phyloP scores from a whole-genome alignment of 2,888 invertebrate species.

The Bellardia pandia region DNA sequence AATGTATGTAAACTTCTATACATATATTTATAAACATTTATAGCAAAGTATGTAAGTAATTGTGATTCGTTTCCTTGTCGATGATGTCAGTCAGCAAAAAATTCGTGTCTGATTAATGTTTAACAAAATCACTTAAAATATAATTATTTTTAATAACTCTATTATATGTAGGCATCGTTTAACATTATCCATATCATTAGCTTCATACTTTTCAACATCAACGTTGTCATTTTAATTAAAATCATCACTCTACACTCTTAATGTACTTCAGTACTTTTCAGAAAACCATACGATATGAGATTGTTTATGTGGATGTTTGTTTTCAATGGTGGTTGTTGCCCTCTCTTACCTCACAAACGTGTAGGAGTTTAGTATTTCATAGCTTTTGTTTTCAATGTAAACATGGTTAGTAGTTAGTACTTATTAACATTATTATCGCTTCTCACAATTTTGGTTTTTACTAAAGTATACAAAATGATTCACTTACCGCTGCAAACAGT shows the following conservation, averaged over 20 bases:
- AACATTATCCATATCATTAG: neutral
- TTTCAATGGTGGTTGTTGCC: neutral
- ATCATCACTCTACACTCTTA: neutral
- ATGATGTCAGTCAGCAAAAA: neutral
- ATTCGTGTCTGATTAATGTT: neutral
- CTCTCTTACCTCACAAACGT: no score
- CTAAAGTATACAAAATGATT: conserved; percentile 46
- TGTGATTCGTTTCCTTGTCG: no score
- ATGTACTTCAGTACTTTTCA: conserved; percentile 2
- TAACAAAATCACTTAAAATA: neutral
- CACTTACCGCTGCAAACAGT: conserved; percentile 83
- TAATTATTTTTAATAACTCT: conserved; percentile 9
- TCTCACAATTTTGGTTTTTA: conserved; percentile 45
- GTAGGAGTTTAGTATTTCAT: neutral
- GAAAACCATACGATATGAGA: neutral
- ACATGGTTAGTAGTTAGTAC: conserved; percentile 32
- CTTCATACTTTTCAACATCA: neutral
- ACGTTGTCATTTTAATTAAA: conserved; percentile 21
- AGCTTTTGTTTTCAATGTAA: conserved; percentile 34
- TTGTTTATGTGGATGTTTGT: neutral
- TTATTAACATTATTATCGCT: conserved; percentile 58
- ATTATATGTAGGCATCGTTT: neutral
- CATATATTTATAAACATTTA: no score
- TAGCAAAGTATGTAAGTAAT: no score
- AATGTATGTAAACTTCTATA: no score